Conservation (phyloP, 1,140 invertebrate genomes). For the Neodiprion lecontei region DNA sequence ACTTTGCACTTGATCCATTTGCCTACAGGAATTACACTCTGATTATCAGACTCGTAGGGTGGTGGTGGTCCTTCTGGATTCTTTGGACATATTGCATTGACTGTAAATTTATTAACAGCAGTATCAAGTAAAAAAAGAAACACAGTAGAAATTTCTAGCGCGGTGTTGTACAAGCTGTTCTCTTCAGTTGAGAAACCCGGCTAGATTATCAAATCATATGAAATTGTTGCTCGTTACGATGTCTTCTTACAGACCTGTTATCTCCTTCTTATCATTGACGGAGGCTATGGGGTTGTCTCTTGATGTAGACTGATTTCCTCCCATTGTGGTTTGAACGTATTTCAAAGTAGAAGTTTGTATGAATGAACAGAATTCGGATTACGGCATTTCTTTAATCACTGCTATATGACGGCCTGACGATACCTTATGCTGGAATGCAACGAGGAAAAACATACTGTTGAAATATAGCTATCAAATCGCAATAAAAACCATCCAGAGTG, state of each 20-base stretch:
- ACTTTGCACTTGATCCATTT: constrained; percentile 84
- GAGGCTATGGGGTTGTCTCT: constrained; percentile 47
- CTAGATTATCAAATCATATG: constrained; percentile 12
- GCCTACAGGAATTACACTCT: constrained; percentile 77
- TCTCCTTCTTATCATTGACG: constrained; percentile 38
- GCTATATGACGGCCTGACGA: no score
- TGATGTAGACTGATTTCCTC: constrained; percentile 59
- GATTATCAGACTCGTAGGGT: constrained; percentile 75
- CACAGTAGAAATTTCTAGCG: neutral
- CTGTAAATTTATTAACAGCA: constrained; percentile 50
- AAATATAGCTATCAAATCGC: no score
- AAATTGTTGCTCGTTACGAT: neutral
- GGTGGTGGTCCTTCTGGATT: constrained; percentile 87
- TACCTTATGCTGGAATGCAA: no score
- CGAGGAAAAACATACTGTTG: no score
- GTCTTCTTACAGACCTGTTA: no score
- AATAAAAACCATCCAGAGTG: no score
- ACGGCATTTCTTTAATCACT: no score
- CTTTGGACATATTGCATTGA: constrained; percentile 75
- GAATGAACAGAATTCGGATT: no score
- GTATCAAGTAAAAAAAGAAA: neutral
- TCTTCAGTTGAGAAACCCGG: neutral
- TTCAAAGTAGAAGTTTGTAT: no score
- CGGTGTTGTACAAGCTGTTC: constrained; percentile 12
- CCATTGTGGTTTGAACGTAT: constrained; percentile 1